These are phyloP conservation scores for Eutrigla gurnardus DNA, from an alignment of 2,797 vertebrate species.

Conservation along the genomic window DNA sequence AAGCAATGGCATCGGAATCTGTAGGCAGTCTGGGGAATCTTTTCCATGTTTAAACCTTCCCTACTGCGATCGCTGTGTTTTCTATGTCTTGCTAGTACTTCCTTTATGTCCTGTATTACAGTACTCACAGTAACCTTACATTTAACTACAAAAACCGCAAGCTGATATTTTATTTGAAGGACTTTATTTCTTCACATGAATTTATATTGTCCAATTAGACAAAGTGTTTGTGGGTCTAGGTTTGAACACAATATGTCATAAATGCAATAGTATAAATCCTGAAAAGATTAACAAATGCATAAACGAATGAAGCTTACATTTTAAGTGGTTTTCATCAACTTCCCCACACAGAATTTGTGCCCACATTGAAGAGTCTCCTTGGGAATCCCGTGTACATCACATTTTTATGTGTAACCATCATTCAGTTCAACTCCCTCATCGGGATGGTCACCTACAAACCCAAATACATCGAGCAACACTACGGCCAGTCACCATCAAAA, in stretches of 20 bases:
- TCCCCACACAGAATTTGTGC: conserved; percentile 88
- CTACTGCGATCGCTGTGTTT: neutral
- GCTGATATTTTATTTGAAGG: neutral
- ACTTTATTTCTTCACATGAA: neutral
- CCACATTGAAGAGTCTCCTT: conserved; percentile 90
- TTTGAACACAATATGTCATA: neutral
- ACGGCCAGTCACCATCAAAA: conserved; percentile 91
- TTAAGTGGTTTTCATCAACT: conserved; percentile 19
- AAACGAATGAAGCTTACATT: neutral
- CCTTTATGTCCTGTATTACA: neutral
- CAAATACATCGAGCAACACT: conserved; percentile 97
- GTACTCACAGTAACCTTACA: neutral
- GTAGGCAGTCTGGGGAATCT: neutral
- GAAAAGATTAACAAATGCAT: neutral
- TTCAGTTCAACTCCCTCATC: conserved; percentile 95
- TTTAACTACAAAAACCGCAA: neutral
- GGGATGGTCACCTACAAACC: conserved; percentile 98
- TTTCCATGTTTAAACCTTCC: neutral
- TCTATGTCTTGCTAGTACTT: neutral
- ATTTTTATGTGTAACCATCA: conserved; percentile 91
- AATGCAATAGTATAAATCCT: neutral
- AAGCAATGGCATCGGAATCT: neutral
- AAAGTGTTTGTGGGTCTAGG: neutral
- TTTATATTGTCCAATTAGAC: neutral
- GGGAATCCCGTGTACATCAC: conserved; percentile 90